Base-by-base conservation (phyloP, 2,797 vertebrate species). In the Sebastes miniatus region DNA sequence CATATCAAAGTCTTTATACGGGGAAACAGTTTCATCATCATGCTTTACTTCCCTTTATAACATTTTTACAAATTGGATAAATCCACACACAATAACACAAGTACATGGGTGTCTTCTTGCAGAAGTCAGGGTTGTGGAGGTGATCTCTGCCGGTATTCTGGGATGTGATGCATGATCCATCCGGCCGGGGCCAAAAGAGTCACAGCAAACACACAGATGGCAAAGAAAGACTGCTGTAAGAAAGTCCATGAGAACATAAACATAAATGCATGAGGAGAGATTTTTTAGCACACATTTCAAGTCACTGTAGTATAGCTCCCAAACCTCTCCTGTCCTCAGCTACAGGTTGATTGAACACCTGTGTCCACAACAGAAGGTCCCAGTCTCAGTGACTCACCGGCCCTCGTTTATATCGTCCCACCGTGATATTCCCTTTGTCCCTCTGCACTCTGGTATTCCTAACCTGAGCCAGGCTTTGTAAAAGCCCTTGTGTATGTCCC, bases 131-230 rank as follows among this genome's bases (percentile, higher is more conserved):
- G 67, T 39, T 70, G 57, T 68, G 88, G 83, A 79, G 80, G 78
- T 25, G 90, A 34, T 89, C 82, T 94, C 79, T 83, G 94, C 62
- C 73, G 92, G 71, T 95, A 96, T 14, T 90, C 87, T 77, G 95
- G 91, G 83, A 98, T 88, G 77, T 95, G 95, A 80, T 89, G 89
- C 88, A 97, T 52, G 84, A 97, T 88, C 96, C 96, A 97, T 78
- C 95, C 97, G 80, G 96, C 95, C 0, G 95, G 96, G 69, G 82
- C 93, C 87, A 97, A 87, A 50, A 97, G 43, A 29, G 90, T 77
- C 80, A 93, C 31, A 58, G 95, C 92, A 92, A 97, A 95, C 67
- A 94, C 91, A 11, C 88, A 93, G 6, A 97, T 62, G 67, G 91
- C 94, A 84, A 96, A 91, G 25, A 94, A 3, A 9, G 95, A 96